Evolutionary conservation across 1,140 invertebrate species (phyloP).

Genomic region (Philopotamus ludificatus): DNA sequence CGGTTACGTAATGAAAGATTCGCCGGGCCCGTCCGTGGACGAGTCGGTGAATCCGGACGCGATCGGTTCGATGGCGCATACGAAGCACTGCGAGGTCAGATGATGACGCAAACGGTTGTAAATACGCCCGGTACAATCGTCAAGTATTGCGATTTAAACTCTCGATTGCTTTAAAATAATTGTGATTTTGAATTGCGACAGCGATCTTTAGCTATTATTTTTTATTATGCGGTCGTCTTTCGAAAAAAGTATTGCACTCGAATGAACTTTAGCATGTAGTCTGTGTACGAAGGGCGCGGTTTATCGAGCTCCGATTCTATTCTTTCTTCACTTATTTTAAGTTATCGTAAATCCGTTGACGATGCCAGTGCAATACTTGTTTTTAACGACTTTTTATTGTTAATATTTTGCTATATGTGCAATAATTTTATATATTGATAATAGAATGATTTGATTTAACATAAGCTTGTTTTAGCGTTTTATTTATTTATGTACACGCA

Average conservation of each 20-base stretch:
- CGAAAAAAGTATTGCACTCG: not conserved
- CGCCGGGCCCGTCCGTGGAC: slow-evolving; percentile 42
- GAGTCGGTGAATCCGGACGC: slow-evolving; percentile 44
- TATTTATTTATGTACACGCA: too few relatives aligned
- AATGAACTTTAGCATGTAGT: not conserved
- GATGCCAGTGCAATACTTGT: too few relatives aligned
- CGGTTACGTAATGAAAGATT: slow-evolving; percentile 61
- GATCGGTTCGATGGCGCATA: slow-evolving; percentile 60
- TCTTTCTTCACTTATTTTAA: too few relatives aligned
- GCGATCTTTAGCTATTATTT: not conserved
- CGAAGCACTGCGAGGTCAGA: slow-evolving; percentile 83
- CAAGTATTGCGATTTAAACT: too few relatives aligned
- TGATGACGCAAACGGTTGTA: slow-evolving; percentile 71
- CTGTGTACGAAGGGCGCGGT: not conserved
- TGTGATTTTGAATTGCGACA: not conserved
- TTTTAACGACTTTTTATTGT: too few relatives aligned
- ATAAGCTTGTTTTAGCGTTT: too few relatives aligned
- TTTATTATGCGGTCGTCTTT: not conserved
- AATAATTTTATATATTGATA: too few relatives aligned
- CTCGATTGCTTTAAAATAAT: not conserved
- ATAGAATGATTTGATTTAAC: too few relatives aligned
- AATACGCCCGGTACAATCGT: too few relatives aligned
- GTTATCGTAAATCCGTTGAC: too few relatives aligned
- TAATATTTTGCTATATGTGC: too few relatives aligned
- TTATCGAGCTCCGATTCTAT: too few relatives aligned